Evolutionary conservation across 1,140 invertebrate genomes (phyloP).

Genomic region (Bombyx mandarina): DNA sequence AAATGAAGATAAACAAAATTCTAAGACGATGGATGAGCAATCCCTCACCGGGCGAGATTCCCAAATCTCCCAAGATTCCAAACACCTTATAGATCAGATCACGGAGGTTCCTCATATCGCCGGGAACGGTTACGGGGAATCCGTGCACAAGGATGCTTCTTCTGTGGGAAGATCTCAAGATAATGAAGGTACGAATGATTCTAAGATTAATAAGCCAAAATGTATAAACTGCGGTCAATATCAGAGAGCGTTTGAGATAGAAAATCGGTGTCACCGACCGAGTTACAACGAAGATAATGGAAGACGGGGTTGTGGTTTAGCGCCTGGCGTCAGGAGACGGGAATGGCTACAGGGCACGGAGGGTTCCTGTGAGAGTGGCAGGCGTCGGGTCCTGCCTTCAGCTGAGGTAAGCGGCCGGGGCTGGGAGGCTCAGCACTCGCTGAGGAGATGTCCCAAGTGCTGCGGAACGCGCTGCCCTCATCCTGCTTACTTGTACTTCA

Average conservation of each 20-base stretch:
- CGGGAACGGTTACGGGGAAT: no score
- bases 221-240: neutral
- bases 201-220: neutral
- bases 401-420: slow-evolving; percentile 5
- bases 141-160: no score
- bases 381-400: slow-evolving; percentile 1
- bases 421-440: neutral
- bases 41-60: no score
- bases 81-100: no score
- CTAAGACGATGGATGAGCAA: no score
- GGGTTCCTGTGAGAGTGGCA: neutral
- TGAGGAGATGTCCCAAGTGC: slow-evolving; percentile 6
- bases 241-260: neutral
- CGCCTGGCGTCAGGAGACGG: slow-evolving; percentile 1
- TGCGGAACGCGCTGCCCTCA: slow-evolving; percentile 11
- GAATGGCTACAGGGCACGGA: slow-evolving; percentile 2
- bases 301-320: slow-evolving; percentile 2
- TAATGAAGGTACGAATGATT: neutral
- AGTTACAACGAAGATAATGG: neutral
- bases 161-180: no score
- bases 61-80: no score
- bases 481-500: slow-evolving; percentile 13
- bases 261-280: neutral
- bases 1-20: no score
- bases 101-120: no score